phyloP scores from a whole-genome alignment of 1,140 invertebrate genomes.

The Drosophila parvula region DNA sequence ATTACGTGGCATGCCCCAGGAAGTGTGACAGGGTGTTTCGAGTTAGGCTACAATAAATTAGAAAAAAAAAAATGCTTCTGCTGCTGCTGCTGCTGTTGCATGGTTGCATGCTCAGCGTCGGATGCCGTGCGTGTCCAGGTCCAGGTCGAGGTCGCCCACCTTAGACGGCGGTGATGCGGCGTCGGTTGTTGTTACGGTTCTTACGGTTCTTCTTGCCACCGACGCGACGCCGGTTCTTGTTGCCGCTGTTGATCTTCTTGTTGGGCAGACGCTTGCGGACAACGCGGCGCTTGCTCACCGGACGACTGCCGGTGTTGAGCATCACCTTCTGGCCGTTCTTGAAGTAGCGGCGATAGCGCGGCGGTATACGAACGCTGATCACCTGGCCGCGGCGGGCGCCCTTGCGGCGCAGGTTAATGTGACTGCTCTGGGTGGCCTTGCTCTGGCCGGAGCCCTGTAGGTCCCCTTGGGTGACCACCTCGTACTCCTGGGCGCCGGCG shows the following conservation, averaged over 20 bases:
- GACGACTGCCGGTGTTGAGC: slow-evolving; percentile 67
- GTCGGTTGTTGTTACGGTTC: slow-evolving; percentile 54
- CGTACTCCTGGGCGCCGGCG: slow-evolving; percentile 76
- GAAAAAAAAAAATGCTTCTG: slow-evolving; percentile 66
- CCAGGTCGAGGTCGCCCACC: not conserved
- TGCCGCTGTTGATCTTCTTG: slow-evolving; percentile 43
- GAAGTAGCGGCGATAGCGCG: slow-evolving; percentile 77
- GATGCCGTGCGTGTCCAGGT: not conserved
- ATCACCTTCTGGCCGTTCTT: slow-evolving; percentile 81
- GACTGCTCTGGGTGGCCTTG: slow-evolving; percentile 62
- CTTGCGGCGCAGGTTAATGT: slow-evolving; percentile 73
- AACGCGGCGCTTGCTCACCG: slow-evolving; percentile 64
- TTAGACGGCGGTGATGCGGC: slow-evolving; percentile 58
- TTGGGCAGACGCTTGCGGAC: slow-evolving; percentile 55
- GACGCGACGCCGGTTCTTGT: slow-evolving; percentile 28
- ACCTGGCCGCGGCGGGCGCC: slow-evolving; percentile 67
- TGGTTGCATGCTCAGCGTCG: not conserved
- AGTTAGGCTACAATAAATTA: slow-evolving; percentile 75
- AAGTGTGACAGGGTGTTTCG: slow-evolving; percentile 25
- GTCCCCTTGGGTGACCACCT: slow-evolving; percentile 61
- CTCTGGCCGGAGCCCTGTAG: slow-evolving; percentile 58
- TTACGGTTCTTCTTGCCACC: slow-evolving; percentile 62
- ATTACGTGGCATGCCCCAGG: slow-evolving; percentile 23
- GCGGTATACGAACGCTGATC: slow-evolving; percentile 72
- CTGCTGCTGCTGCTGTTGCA: slow-evolving; percentile 11